Percentiles rank a stretch among this genome's conserved stretches.
Conservation (phyloP, 2,888 invertebrate genomes). For the Malacosoma neustria region DNA sequence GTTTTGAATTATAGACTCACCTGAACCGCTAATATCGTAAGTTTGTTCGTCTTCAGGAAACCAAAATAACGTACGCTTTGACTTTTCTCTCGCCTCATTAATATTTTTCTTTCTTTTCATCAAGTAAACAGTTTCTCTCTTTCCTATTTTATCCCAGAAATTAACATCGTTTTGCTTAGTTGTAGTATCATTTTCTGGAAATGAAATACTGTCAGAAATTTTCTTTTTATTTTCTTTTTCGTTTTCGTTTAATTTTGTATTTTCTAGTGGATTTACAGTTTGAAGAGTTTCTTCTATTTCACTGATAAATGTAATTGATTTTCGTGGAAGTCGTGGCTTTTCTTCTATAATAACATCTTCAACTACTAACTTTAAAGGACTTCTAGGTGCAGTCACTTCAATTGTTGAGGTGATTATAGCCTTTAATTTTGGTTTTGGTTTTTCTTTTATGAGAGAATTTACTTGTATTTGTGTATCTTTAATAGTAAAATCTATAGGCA, state of each 20-base stretch:
- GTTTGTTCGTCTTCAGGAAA: slow-evolving; percentile 36
- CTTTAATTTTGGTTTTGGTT: slow-evolving; percentile 51
- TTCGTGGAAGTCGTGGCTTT: slow-evolving; percentile 41
- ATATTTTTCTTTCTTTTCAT: slow-evolving; percentile 69
- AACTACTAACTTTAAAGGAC: slow-evolving; percentile 68
- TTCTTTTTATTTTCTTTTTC: slow-evolving; percentile 25
- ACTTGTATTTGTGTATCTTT: not conserved
- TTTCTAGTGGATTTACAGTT: slow-evolving; percentile 12
- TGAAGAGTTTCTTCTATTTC: slow-evolving; percentile 30
- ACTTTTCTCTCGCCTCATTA: slow-evolving; percentile 50
- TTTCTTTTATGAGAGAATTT: slow-evolving; percentile 24
- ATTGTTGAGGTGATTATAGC: slow-evolving; percentile 72
- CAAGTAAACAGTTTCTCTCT: slow-evolving; percentile 78
- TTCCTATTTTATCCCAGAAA: slow-evolving; percentile 80
- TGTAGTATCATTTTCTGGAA: slow-evolving; percentile 58
- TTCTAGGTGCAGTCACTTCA: slow-evolving; percentile 59
- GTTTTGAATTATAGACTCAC: no score
- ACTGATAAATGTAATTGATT: slow-evolving; percentile 51
- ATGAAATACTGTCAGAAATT: slow-evolving; percentile 25
- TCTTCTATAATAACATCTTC: slow-evolving; percentile 77
- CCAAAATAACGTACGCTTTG: slow-evolving; percentile 49
- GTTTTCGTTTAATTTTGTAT: slow-evolving; percentile 18
- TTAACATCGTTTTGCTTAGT: no score
- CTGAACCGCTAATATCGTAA: slow-evolving; percentile 4
- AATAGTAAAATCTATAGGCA: not conserved